A percentile compares a stretch with the other conserved stretches of the same genome.
Conservation (phyloP, 2,888 invertebrate species). For the Callyntrura sp. region DNA sequence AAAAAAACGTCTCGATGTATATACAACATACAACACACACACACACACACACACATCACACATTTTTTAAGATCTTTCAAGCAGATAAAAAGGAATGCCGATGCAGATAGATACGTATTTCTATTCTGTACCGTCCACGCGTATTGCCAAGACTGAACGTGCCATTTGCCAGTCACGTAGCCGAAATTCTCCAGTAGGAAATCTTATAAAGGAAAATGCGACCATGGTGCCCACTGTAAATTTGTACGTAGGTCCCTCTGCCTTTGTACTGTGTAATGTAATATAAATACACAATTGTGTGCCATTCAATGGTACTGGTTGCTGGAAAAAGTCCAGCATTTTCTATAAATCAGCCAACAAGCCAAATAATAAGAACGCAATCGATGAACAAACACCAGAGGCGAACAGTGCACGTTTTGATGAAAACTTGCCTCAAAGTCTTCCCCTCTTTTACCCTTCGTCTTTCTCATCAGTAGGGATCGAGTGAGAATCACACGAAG, state of each 20-base stretch:
- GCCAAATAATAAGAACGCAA: constrained; percentile 26
- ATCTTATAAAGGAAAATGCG: constrained; percentile 47
- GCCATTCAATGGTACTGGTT: constrained; percentile 42
- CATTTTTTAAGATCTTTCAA: not conserved
- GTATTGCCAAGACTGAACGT: constrained; percentile 61
- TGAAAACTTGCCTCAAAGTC: constrained; percentile 45
- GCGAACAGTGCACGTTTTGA: constrained; percentile 45
- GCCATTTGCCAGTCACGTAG: constrained; percentile 73
- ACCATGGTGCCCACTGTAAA: constrained; percentile 16
- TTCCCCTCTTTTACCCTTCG: constrained; percentile 1
- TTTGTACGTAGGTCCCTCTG: not conserved
- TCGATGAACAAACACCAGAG: constrained; percentile 44
- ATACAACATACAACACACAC: not conserved
- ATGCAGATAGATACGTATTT: not conserved
- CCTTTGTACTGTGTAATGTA: no score
- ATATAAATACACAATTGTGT: constrained; percentile 32
- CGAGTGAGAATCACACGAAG: not conserved
- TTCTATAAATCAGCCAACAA: constrained; percentile 58
- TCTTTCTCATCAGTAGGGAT: constrained; percentile 52
- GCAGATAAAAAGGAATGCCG: not conserved
- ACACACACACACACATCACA: not conserved
- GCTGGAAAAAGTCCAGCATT: constrained; percentile 74
- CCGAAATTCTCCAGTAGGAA: constrained; percentile 54
- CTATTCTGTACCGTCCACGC: constrained; percentile 9
- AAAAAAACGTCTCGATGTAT: not conserved